Percentiles rank a stretch among this genome's conserved stretches.
Conservation (phyloP, 2,888 invertebrate genomes). For the Drosophila longiperda region DNA sequence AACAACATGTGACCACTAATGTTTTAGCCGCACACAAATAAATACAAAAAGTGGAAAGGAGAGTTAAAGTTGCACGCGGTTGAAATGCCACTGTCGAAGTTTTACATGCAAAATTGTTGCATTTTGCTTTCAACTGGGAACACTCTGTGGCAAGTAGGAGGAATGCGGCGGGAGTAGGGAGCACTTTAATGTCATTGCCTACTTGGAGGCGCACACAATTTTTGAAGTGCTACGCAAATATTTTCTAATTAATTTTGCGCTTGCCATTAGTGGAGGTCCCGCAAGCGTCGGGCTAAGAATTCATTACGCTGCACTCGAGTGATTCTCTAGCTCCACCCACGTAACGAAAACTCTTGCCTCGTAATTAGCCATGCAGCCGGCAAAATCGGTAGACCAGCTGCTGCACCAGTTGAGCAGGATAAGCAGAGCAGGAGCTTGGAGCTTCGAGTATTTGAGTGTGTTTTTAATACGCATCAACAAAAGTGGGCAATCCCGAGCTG, state of each 20-base stretch:
- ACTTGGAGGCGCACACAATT: conserved; percentile 52
- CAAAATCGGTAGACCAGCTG: neutral
- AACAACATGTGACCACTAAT: conserved; percentile 69
- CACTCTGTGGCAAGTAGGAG: neutral
- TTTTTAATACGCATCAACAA: conserved; percentile 61
- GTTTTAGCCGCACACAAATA: conserved; percentile 71
- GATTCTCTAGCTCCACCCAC: conserved; percentile 35
- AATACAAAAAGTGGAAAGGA: conserved; percentile 13
- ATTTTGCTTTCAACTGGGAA: neutral
- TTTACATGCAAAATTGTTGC: conserved; percentile 17
- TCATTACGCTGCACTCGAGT: conserved; percentile 75
- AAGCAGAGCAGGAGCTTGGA: conserved; percentile 9
- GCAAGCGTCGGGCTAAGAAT: conserved; percentile 56
- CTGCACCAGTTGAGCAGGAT: neutral
- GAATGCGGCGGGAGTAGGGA: neutral
- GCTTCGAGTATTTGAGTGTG: conserved; percentile 57
- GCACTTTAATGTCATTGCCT: conserved; percentile 55
- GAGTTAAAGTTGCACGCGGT: conserved; percentile 37
- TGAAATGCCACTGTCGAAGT: conserved; percentile 59
- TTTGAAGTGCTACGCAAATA: conserved; percentile 79
- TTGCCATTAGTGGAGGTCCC: conserved; percentile 51
- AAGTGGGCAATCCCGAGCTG: conserved; percentile 48
- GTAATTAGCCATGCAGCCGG: conserved; percentile 73
- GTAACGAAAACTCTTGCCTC: conserved; percentile 61
- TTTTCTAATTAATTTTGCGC: conserved; percentile 79